A percentile compares a stretch with the other conserved stretches of the same genome.
These are phyloP conservation scores for Mystacornis crossleyi DNA, from an alignment of 2,113 vertebrate species.

Conservation along the genomic window DNA sequence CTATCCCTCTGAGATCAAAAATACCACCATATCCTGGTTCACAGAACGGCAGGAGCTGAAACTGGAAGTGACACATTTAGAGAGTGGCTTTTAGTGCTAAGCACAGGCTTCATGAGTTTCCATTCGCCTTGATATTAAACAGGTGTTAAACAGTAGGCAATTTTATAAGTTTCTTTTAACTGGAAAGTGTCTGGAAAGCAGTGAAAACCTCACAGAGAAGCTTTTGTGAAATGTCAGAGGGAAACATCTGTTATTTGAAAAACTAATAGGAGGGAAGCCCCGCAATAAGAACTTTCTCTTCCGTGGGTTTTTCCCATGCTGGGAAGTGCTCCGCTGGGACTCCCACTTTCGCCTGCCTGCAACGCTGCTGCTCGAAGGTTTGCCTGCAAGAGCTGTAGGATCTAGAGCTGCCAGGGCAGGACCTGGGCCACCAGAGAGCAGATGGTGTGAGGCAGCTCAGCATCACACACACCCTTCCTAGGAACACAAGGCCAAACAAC, in stretches of 20 bases:
- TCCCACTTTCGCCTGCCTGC: background rate
- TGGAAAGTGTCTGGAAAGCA: constrained; percentile 43
- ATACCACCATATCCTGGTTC: background rate
- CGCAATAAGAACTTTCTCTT: background rate
- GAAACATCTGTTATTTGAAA: constrained; percentile 47
- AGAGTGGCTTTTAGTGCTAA: background rate
- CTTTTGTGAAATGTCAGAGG: constrained; percentile 40
- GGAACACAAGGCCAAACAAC: background rate
- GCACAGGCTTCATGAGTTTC: background rate
- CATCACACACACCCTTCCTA: background rate
- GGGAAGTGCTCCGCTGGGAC: constrained; percentile 7
- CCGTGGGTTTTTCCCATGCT: background rate
- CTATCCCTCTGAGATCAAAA: background rate
- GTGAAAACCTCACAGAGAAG: constrained; percentile 1
- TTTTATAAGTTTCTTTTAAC: constrained; percentile 16
- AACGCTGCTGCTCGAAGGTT: background rate
- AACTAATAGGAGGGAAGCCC: background rate
- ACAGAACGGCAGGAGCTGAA: background rate
- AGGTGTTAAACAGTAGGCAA: constrained; percentile 45
- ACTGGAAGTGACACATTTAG: background rate
- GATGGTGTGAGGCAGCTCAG: background rate
- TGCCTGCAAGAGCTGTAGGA: background rate
- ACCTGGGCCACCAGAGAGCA: background rate
- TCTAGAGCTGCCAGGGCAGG: background rate
- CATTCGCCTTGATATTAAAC: background rate